A percentile compares a stretch with the other conserved stretches of the same genome.
Conservation (phyloP, 1,140 invertebrate genomes). For the Trichonephila inaurata region DNA sequence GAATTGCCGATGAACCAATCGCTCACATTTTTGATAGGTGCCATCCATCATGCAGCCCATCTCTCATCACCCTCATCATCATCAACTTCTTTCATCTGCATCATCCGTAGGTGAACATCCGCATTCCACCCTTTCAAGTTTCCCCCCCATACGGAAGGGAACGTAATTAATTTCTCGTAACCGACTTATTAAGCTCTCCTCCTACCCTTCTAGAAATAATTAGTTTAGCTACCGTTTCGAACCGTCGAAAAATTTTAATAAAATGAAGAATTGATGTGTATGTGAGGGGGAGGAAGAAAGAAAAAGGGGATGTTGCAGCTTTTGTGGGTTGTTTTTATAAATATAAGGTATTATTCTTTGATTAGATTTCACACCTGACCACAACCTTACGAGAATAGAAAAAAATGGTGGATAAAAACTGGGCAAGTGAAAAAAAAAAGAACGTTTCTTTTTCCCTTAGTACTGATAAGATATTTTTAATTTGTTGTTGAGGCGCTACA, state of each 20-base stretch:
- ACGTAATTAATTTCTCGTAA: slow-evolving; percentile 73
- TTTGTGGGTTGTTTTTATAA: slow-evolving; percentile 55
- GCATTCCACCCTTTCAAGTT: slow-evolving; percentile 1
- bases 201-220: slow-evolving; percentile 30
- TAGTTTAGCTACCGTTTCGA: slow-evolving; percentile 67
- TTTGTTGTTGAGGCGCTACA: slow-evolving; percentile 1
- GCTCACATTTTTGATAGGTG: slow-evolving; percentile 3
- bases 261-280: slow-evolving; percentile 31
- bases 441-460: background rate
- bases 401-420: background rate
- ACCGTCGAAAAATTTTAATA: slow-evolving; percentile 51
- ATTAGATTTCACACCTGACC: slow-evolving; percentile 70
- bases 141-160: background rate
- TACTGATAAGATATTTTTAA: slow-evolving; percentile 10
- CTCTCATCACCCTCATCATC: slow-evolving; percentile 9
- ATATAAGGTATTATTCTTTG: slow-evolving; percentile 69
- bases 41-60: slow-evolving; percentile 2
- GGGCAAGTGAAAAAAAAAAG: too few species aligned
- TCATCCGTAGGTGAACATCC: background rate
- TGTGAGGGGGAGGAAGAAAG: background rate
- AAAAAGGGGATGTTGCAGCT: background rate
- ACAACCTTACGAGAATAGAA: background rate
- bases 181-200: slow-evolving; percentile 72
- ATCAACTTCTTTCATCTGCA: background rate
- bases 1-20: slow-evolving; percentile 58